These are phyloP conservation scores for Macaca nemestrina DNA, from an alignment of 2,113 vertebrate species.

Conservation along the genomic window DNA sequence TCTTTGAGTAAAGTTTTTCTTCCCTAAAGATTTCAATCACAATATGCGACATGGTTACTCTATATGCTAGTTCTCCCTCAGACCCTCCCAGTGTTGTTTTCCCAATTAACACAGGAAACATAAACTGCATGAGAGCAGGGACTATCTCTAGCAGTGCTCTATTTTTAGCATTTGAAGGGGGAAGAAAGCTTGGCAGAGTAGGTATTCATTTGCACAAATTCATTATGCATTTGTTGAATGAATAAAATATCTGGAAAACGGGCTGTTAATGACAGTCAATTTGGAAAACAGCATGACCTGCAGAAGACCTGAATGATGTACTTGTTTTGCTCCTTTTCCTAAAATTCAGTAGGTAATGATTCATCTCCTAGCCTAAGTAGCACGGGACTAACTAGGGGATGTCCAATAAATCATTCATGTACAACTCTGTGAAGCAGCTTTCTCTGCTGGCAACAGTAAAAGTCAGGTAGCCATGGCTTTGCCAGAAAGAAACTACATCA, in stretches of 20 bases:
- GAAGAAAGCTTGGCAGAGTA: not conserved
- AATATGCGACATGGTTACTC: not conserved
- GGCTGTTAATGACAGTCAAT: not conserved
- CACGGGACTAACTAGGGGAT: not conserved
- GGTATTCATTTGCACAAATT: not conserved
- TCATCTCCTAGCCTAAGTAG: not conserved
- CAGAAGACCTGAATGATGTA: not conserved
- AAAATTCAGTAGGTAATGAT: not conserved
- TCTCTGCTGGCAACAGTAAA: not conserved
- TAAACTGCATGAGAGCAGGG: not conserved
- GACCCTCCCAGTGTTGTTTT: not conserved
- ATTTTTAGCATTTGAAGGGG: not conserved
- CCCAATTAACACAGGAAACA: slow-evolving; percentile 18
- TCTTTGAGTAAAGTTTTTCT: not conserved
- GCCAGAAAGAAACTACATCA: not conserved
- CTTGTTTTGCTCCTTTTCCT: not conserved
- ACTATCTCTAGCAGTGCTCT: not conserved
- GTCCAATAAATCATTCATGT: not conserved
- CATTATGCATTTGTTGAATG: not conserved
- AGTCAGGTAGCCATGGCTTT: not conserved
- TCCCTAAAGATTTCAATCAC: not conserved
- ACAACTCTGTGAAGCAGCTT: not conserved
- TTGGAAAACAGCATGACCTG: not conserved
- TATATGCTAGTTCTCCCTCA: not conserved
- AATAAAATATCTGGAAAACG: slow-evolving; percentile 3